These are phyloP conservation scores for Pelobates fuscus DNA, from an alignment of 2,113 vertebrate genomes.

Conservation along the genomic window DNA sequence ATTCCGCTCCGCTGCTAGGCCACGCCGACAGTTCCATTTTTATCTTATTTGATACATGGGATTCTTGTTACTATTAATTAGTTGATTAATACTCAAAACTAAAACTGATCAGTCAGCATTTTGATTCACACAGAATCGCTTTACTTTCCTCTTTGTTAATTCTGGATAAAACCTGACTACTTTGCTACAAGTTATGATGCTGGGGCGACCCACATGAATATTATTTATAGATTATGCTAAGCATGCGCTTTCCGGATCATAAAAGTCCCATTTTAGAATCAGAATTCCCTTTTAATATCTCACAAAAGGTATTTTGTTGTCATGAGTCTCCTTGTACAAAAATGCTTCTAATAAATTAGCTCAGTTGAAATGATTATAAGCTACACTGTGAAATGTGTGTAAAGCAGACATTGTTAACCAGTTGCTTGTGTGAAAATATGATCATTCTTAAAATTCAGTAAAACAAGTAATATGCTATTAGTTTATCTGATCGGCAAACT, in stretches of 20 bases:
- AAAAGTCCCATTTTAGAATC: slow-evolving; percentile 44
- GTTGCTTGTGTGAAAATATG: too few species aligned
- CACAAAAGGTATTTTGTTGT: slow-evolving; percentile 34
- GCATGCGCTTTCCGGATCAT: slow-evolving; percentile 29
- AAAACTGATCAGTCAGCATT: too few species aligned
- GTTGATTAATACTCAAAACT: not conserved
- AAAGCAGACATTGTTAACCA: too few species aligned
- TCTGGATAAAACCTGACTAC: not conserved
- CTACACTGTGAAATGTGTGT: too few species aligned
- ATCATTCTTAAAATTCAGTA: too few species aligned
- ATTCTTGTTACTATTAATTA: too few species aligned
- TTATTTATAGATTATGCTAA: slow-evolving; percentile 35
- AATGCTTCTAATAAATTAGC: slow-evolving; percentile 20
- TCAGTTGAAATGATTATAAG: too few species aligned
- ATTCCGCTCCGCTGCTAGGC: too few species aligned
- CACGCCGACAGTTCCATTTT: too few species aligned
- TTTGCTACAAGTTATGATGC: slow-evolving; percentile 15
- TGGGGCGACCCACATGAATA: not conserved
- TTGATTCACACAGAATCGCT: not conserved
- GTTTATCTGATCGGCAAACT: too few species aligned
- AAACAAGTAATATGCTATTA: too few species aligned
- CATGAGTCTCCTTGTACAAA: not conserved
- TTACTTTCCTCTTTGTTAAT: not conserved
- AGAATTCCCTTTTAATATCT: slow-evolving; percentile 37
- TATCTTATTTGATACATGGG: too few species aligned